Percentiles rank a stretch among this genome's conserved stretches.
Evolutionary conservation across 2,113 vertebrate species (phyloP).

Genomic region (Hypocryptadius cinnamomeus): DNA sequence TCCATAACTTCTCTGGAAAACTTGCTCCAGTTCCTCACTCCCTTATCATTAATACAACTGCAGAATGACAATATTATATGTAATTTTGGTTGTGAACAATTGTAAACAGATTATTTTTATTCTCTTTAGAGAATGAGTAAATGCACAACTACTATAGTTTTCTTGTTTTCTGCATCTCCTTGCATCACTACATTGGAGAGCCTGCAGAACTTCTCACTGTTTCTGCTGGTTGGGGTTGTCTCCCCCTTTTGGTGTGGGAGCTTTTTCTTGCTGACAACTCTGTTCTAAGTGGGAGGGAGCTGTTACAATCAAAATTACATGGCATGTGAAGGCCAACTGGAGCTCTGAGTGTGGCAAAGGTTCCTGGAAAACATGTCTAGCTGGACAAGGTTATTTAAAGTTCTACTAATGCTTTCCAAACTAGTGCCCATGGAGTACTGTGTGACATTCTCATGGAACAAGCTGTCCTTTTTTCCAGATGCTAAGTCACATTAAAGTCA

Average conservation of each 20-base stretch:
- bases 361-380: not conserved
- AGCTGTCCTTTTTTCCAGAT: not conserved
- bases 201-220: not conserved
- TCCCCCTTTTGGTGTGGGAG: not conserved
- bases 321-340: not conserved
- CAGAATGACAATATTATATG: not conserved
- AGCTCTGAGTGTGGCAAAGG: not conserved
- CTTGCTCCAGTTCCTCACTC: not conserved
- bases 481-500: not conserved
- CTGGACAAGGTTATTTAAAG: not conserved
- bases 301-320: not conserved
- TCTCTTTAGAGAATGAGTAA: not conserved
- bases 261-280: not conserved
- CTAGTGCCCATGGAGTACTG: not conserved
- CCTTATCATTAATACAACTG: not conserved
- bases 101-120: not conserved
- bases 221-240: not conserved
- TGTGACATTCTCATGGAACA: not conserved
- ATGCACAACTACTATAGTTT: not conserved
- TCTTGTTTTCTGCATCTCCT: not conserved
- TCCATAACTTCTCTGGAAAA: not conserved
- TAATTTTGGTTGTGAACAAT: not conserved
- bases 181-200: not conserved
- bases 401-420: not conserved
- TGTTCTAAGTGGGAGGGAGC: not conserved